Percentiles rank a stretch among this genome's conserved stretches.
Conservation (phyloP, 2,797 vertebrate species). For the Paramormyrops hopkinsi region DNA sequence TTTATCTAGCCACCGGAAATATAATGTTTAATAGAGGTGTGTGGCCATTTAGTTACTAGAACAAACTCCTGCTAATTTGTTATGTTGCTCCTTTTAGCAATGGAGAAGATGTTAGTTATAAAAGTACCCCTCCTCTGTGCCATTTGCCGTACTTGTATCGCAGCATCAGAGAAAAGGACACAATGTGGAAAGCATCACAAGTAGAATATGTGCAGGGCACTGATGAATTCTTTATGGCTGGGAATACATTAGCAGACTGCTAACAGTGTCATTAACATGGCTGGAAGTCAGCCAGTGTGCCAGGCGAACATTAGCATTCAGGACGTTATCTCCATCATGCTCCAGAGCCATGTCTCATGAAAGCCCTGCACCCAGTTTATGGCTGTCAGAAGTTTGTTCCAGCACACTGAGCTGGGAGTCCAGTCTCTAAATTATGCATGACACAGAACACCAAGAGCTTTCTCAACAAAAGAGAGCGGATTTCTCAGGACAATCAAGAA, state of each 20-base stretch:
- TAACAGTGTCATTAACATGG: conserved; percentile 30
- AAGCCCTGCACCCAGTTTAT: neutral
- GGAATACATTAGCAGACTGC: conserved; percentile 27
- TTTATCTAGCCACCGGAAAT: neutral
- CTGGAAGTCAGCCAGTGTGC: conserved; percentile 22
- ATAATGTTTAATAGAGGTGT: neutral
- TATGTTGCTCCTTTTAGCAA: neutral
- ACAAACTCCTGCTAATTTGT: neutral
- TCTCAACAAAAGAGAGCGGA: neutral
- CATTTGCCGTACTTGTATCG: neutral
- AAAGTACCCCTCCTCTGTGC: neutral
- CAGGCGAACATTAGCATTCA: conserved; percentile 21
- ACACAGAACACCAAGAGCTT: neutral
- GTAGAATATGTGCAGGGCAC: neutral
- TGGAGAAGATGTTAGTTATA: neutral
- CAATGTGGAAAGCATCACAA: conserved; percentile 11
- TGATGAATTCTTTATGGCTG: conserved; percentile 30
- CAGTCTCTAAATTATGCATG: conserved; percentile 6
- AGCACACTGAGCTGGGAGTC: conserved; percentile 11
- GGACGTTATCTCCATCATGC: neutral
- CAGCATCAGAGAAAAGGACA: neutral
- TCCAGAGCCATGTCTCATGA: conserved; percentile 5
- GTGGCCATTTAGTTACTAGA: neutral
- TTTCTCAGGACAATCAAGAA: neutral
- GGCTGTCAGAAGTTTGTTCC: conserved; percentile 14